phyloP scores from a whole-genome alignment of 2,113 vertebrate species.

The Rattus norvegicus region GRCr8 NC_086020.1:5773001-5773500 shows the following conservation, averaged over 20 bases:
- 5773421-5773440: neutral
- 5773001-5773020: neutral
- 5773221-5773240: neutral
- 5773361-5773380: neutral
- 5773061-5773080: neutral
- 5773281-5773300: neutral
- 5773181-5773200: neutral
- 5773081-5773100: neutral
- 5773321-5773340: neutral
- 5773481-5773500: too few relatives aligned
- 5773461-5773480: neutral
- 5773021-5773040: neutral
- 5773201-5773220: neutral
- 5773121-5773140: neutral
- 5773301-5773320: neutral
- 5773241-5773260: neutral
- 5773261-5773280: neutral
- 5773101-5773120: neutral
- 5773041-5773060: neutral
- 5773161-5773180: neutral
- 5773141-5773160: neutral
- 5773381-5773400: neutral
- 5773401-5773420: neutral
- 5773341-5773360: neutral
- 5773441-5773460: neutral